Base-by-base conservation (phyloP, 2,113 vertebrate genomes). In the Axis porcinus region DNA sequence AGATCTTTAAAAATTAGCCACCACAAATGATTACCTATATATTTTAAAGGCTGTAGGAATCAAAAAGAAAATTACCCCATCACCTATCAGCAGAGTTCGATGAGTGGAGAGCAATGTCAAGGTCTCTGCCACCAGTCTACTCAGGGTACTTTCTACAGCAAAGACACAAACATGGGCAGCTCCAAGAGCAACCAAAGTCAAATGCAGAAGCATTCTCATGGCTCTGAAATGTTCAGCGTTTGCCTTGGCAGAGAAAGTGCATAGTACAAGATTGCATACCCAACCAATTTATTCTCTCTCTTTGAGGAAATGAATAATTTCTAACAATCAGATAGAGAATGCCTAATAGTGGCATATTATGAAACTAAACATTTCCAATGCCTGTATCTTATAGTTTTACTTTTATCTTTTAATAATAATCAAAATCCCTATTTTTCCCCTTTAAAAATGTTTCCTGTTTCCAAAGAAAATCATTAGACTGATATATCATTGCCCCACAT, bases 221-320 rank as follows among this genome's bases (percentile, higher is more conserved):
- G 82, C 92, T 92, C 96, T 36, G 87, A 88, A 85, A 58, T 0
- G 96, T 27, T 95, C 92, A 3, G 76, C 0, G 86, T 55, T 84
- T 50, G 92, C 47, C 54, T 96, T 94, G 54, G 83, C 91, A 90
- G 81, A 94, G 43, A 19, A 86, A 97, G 89, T 89, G 76, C 45
- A 28, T 47, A 88, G 85, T 36, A 30, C 90, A 94, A 97, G 95
- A 33, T 33, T 81, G 81, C 2, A 79, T 84, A 54, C 92, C 36
- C 96, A 83, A 52, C 21, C 92, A 98, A 99, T 98, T 98, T 98
- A 98, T 99, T 95, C 83, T 90, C 94, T 97, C 64, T 93, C 91
- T 92, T 84, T 89, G 96, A 97, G 98, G 98, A 98, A 98, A 98
- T 89, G 97, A 98, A 97, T 97, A 91, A 96, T 97, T 97, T 67